A percentile compares a stretch with the other conserved stretches of the same genome.
These are phyloP conservation scores for Ctenoplectra terminalis DNA, from an alignment of 1,140 invertebrate genomes.

Conservation along the genomic window DNA sequence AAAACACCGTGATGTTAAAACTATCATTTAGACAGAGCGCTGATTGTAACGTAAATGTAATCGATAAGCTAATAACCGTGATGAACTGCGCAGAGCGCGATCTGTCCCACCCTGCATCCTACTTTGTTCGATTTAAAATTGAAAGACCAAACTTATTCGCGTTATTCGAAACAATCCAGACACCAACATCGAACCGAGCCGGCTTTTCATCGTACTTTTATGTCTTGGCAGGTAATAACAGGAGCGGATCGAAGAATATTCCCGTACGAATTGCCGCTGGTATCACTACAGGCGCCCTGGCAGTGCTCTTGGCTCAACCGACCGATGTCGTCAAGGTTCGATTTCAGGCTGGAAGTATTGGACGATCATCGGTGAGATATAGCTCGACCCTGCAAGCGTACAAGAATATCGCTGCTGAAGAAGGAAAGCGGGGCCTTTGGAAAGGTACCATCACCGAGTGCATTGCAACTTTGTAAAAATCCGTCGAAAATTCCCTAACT, in stretches of 20 bases:
- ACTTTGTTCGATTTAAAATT: conserved; percentile 14
- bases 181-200: neutral
- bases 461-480: no score
- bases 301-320: conserved; percentile 87
- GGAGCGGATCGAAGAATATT: conserved; percentile 79
- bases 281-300: conserved; percentile 87
- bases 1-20: no score
- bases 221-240: conserved; percentile 76
- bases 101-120: conserved; percentile 37
- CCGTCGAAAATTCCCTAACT: neutral
- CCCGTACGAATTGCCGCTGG: conserved; percentile 85
- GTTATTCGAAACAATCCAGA: neutral
- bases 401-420: conserved; percentile 84
- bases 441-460: no score
- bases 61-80: conserved; percentile 38
- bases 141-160: no score
- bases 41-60: conserved; percentile 39
- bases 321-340: conserved; percentile 90
- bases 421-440: conserved; percentile 87
- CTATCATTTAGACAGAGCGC: neutral
- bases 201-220: conserved; percentile 47
- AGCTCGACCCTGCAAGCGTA: conserved; percentile 86
- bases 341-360: conserved; percentile 86
- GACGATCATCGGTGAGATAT: conserved; percentile 83
- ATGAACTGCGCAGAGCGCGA: conserved; percentile 50